Evolutionary conservation across 1,140 invertebrate genomes (phyloP), one percentile per base, ranked within the genome.

Genomic region (Cotesia typhae): DNA sequence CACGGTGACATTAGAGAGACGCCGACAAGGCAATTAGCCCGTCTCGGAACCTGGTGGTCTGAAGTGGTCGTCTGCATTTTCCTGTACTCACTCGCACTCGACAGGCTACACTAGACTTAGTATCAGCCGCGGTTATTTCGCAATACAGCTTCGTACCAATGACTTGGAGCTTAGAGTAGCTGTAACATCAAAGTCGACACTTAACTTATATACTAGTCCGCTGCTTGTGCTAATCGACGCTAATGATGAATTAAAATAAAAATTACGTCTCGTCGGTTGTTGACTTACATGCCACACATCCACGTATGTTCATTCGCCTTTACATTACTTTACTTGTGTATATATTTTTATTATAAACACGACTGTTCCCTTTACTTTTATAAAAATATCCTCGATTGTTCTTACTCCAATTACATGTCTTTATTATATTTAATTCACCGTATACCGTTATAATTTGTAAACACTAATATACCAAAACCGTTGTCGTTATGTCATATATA

Each of bases 211-310:
- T 20, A 61, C 36, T 10, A 20, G 7, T 14, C 69, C 10, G n/a
- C 10, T 37, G 41, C 36, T 53, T n/a, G 4, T 28, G 70, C 70
- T 75, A 75, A 75, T 66, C 52, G 67, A 66, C 67, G 67, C 70
- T 75, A 75, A 75, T 65, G 64, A 75, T 67, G 74, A 74, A 74
- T 74, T 70, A 59, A 66, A 69, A 74, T 65, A 74, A 74, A 74
- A 74, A 63, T 57, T 65, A 52, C 41, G 12, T 38, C 10, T 64
- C 47, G 35, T 60, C 14, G 52, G 35, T 67, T 67, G 12, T 55
- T 69, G 67, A 59, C 52, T 61, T 52, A 28, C 41, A 36, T 38
- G 55, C 14, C 35, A 69, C 52, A 59, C 14, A 65, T 65, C 14
- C 61, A 67, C 47, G 12, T 36, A 63, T 57, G 65, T 66, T 57